Percentiles rank a stretch among this genome's conserved stretches.
These are phyloP conservation scores for Myotis vivesi DNA, from an alignment of 2,797 vertebrate species.

Conservation along the genomic window DNA sequence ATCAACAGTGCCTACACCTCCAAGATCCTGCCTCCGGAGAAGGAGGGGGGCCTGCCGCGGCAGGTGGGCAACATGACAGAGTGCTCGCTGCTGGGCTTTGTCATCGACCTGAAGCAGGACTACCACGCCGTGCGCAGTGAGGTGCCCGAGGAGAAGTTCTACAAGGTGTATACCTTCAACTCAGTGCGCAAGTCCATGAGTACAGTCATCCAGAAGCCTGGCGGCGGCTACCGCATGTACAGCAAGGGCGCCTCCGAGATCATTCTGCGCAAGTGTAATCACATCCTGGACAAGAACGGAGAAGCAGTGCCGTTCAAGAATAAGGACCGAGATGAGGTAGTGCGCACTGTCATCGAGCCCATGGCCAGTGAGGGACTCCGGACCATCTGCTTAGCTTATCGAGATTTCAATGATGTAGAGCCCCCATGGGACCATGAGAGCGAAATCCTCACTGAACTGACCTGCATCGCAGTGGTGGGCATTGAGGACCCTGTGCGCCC, in stretches of 20 bases:
- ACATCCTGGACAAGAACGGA: slow-evolving; percentile 90
- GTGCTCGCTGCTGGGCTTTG: slow-evolving; percentile 93
- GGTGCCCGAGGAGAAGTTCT: slow-evolving; percentile 95
- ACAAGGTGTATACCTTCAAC: slow-evolving; percentile 99
- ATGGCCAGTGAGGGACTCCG: slow-evolving; percentile 96
- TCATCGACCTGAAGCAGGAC: slow-evolving; percentile 93
- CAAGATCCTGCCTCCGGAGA: slow-evolving; percentile 97
- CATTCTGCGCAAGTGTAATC: slow-evolving; percentile 95
- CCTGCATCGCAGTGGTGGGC: slow-evolving; percentile 94
- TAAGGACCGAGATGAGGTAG: slow-evolving; percentile 96
- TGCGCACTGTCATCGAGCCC: slow-evolving; percentile 95
- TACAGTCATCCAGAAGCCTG: slow-evolving; percentile 90
- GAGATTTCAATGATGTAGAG: slow-evolving; percentile 89
- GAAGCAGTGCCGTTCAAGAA: slow-evolving; percentile 88
- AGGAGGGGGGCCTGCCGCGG: slow-evolving; percentile 94
- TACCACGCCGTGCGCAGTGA: slow-evolving; percentile 95
- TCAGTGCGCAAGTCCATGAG: slow-evolving; percentile 98
- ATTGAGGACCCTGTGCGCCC: slow-evolving; percentile 97
- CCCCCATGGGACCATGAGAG: slow-evolving; percentile 93
- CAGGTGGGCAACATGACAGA: slow-evolving; percentile 99
- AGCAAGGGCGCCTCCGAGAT: slow-evolving; percentile 99
- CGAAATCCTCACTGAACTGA: slow-evolving; percentile 92
- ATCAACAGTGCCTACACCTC: slow-evolving; percentile 98
- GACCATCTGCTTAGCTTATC: slow-evolving; percentile 95
- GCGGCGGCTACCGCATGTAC: slow-evolving; percentile 94